A percentile compares a stretch with the other conserved stretches of the same genome.
Evolutionary conservation across 1,140 invertebrate species (phyloP).

Genomic region (Ips typographus): DNA sequence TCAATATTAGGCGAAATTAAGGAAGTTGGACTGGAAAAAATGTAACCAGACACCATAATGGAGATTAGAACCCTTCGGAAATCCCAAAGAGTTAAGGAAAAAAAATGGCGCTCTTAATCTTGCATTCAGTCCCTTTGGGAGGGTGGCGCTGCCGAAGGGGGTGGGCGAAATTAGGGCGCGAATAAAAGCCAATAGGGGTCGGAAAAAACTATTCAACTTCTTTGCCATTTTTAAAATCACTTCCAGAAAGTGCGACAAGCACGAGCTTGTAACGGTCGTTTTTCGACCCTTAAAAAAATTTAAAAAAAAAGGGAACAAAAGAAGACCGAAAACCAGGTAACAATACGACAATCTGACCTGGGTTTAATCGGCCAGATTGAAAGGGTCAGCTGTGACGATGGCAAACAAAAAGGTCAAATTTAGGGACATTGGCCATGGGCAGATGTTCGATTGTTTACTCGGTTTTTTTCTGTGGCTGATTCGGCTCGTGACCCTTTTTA

Average conservation of each 20-base stretch:
- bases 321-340: slow-evolving; percentile 23
- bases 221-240: too few species aligned
- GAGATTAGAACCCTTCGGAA: slow-evolving; percentile 10
- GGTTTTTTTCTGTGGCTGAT: slow-evolving; percentile 24
- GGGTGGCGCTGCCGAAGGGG: slow-evolving; percentile 5
- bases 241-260: background rate
- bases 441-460: slow-evolving; percentile 37
- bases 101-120: slow-evolving; percentile 25
- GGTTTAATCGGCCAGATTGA: slow-evolving; percentile 7
- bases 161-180: slow-evolving; percentile 22
- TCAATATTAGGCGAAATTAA: too few species aligned
- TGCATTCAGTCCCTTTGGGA: slow-evolving; percentile 19
- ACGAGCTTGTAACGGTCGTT: slow-evolving; percentile 8
- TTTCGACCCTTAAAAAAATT: background rate
- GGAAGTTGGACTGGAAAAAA: background rate
- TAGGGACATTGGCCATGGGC: slow-evolving; percentile 41
- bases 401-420: slow-evolving; percentile 41
- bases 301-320: slow-evolving; percentile 25
- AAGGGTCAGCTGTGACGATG: slow-evolving; percentile 27
- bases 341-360: slow-evolving; percentile 30
- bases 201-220: slow-evolving; percentile 9
- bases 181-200: slow-evolving; percentile 26
- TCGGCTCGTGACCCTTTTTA: slow-evolving; percentile 15
- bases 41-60: slow-evolving; percentile 27
- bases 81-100: background rate